A percentile compares a stretch with the other conserved stretches of the same genome.
These are phyloP conservation scores for Odontamblyopus lacepedii DNA, from an alignment of 2,797 vertebrate species.

Conservation along the genomic window DNA sequence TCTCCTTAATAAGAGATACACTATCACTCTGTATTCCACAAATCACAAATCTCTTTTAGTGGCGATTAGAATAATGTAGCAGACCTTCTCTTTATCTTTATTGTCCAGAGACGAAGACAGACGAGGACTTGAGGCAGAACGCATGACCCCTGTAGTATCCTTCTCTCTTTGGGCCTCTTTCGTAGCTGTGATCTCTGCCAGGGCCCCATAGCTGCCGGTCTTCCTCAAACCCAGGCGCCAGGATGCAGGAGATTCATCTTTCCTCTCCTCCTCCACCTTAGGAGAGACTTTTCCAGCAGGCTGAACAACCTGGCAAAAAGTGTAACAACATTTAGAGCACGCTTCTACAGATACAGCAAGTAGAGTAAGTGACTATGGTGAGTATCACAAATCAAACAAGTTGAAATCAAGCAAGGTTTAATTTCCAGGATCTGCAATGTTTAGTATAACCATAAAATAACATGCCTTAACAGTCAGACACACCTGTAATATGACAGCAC, in stretches of 20 bases:
- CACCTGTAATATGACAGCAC: constrained; percentile 6
- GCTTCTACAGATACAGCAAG: neutral
- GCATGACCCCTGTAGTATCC: constrained; percentile 92
- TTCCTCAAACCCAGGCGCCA: constrained; percentile 95
- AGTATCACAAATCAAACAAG: constrained; percentile 32
- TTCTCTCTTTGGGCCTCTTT: constrained; percentile 97
- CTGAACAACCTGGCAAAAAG: constrained; percentile 43
- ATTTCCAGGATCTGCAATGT: constrained; percentile 17
- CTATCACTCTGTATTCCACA: neutral
- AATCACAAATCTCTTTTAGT: neutral
- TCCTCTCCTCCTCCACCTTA: constrained; percentile 91
- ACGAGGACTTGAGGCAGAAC: constrained; percentile 96
- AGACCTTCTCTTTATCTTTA: constrained; percentile 87
- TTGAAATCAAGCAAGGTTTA: constrained; percentile 32
- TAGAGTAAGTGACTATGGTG: constrained; percentile 4
- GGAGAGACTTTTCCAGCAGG: constrained; percentile 84
- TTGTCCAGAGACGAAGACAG: constrained; percentile 95
- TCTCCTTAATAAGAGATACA: constrained; percentile 79
- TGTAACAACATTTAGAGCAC: neutral
- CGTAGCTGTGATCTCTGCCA: constrained; percentile 95
- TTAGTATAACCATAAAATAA: constrained; percentile 6
- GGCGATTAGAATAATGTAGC: neutral
- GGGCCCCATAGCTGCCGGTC: constrained; percentile 95
- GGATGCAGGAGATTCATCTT: constrained; percentile 95
- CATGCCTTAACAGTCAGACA: constrained; percentile 35